A percentile compares a stretch with the other conserved stretches of the same genome.
These are phyloP conservation scores for Leptestheria dahalacensis DNA, from an alignment of 1,140 invertebrate species.

Conservation along the genomic window DNA sequence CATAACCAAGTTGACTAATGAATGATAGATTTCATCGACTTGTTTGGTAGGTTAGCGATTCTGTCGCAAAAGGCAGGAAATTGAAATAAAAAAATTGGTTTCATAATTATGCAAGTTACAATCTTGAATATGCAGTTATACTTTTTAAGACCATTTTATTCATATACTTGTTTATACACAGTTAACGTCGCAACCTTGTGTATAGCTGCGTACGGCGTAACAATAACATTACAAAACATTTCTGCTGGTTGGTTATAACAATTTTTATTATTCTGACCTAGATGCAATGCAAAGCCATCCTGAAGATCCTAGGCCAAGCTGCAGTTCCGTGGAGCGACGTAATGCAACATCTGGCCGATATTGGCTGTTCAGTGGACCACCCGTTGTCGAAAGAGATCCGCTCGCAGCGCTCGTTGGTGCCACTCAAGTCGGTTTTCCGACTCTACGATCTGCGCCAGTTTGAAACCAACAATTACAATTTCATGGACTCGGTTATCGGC, in stretches of 20 bases:
- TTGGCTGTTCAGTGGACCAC: neutral
- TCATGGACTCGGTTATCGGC: conserved; percentile 1
- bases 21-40: too few relatives aligned
- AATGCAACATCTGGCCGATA: neutral
- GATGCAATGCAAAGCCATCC: neutral
- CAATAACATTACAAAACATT: too few relatives aligned
- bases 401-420: neutral
- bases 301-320: neutral
- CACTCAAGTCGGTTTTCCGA: conserved; percentile 3
- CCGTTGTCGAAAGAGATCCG: neutral
- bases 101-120: too few relatives aligned
- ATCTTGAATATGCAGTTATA: too few relatives aligned
- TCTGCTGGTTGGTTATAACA: neutral
- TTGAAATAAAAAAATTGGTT: too few relatives aligned
- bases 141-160: too few relatives aligned
- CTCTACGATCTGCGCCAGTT: conserved; percentile 2
- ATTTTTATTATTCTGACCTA: neutral
- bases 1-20: too few relatives aligned
- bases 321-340: conserved; percentile 1
- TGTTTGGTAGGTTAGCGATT: too few relatives aligned
- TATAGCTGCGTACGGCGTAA: too few relatives aligned
- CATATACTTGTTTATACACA: too few relatives aligned
- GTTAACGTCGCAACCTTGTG: too few relatives aligned
- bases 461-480: neutral
- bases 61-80: too few relatives aligned